Evolutionary conservation across 2,113 vertebrate species (phyloP).

Genomic region (Cinclus mexicanus): DNA sequence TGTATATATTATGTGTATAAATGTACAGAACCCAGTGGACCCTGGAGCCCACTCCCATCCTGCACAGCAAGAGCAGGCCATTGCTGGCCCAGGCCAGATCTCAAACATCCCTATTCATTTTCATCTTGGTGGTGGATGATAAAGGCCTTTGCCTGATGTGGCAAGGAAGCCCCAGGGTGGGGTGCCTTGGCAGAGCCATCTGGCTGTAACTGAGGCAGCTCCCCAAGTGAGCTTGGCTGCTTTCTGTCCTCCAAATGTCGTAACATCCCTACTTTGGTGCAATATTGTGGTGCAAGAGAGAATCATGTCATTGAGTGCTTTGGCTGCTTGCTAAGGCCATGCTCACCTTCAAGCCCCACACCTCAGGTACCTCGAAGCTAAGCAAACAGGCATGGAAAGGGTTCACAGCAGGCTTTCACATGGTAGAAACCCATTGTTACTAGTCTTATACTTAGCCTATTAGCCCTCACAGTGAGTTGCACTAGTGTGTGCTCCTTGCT

Average conservation of each 20-base stretch:
- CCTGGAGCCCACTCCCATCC: background rate
- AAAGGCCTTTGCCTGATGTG: background rate
- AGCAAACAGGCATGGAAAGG: background rate
- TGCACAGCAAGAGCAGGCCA: background rate
- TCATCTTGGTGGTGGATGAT: background rate
- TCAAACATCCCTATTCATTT: background rate
- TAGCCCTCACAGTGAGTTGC: background rate
- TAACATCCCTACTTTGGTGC: background rate
- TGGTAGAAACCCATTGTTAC: background rate
- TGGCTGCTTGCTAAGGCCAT: background rate
- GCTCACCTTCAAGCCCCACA: background rate
- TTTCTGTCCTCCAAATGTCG: background rate
- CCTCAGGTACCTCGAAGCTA: background rate
- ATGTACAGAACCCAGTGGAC: background rate
- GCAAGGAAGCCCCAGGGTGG: accelerated
- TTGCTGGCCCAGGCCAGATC: background rate
- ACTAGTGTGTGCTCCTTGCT: background rate
- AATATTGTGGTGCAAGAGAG: background rate
- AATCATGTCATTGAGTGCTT: background rate
- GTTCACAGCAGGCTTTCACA: background rate
- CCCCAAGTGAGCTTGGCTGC: background rate
- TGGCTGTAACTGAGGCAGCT: background rate
- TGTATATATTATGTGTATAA: background rate
- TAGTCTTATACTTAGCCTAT: background rate
- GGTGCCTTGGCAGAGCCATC: background rate